A percentile compares a stretch with the other conserved stretches of the same genome.
Conservation (phyloP, 2,888 invertebrate genomes). For the Acleris cristana region DNA sequence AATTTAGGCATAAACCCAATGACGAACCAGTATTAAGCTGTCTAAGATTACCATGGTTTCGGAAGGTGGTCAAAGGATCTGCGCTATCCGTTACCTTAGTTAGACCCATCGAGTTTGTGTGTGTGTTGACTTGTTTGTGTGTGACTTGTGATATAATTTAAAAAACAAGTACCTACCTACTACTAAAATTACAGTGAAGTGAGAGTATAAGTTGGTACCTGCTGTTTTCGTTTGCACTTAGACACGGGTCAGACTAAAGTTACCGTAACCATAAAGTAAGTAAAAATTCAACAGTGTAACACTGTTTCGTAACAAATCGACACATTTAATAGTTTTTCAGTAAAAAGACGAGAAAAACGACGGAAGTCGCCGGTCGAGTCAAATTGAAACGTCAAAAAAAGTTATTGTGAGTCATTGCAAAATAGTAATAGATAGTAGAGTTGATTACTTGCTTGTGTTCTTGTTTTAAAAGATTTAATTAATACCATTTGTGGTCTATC, state of each 20-base stretch:
- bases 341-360: conserved; percentile 17
- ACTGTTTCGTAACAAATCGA: conserved; percentile 34
- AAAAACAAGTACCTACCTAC: too few species aligned
- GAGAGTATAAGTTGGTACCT: background rate
- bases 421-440: conserved; percentile 1
- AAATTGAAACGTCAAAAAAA: conserved; percentile 26
- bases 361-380: conserved; percentile 15
- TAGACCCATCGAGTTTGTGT: too few species aligned
- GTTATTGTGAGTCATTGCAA: conserved; percentile 27
- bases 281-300: conserved; percentile 16
- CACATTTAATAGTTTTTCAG: conserved; percentile 27
- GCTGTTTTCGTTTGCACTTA: conserved; percentile 21
- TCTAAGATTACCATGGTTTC: too few species aligned
- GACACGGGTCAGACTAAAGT: conserved; percentile 23
- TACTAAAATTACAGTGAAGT: too few species aligned
- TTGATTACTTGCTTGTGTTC: conserved; percentile 19
- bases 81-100: too few species aligned
- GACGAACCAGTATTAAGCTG: too few species aligned
- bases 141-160: too few species aligned
- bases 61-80: too few species aligned
- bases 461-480: conserved; percentile 7
- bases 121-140: too few species aligned
- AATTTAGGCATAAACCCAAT: too few species aligned
- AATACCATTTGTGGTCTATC: conserved; percentile 11
- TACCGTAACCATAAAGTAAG: conserved; percentile 20